phyloP scores from a whole-genome alignment of 2,888 invertebrate species.

The Campaea margaritaria region DNA sequence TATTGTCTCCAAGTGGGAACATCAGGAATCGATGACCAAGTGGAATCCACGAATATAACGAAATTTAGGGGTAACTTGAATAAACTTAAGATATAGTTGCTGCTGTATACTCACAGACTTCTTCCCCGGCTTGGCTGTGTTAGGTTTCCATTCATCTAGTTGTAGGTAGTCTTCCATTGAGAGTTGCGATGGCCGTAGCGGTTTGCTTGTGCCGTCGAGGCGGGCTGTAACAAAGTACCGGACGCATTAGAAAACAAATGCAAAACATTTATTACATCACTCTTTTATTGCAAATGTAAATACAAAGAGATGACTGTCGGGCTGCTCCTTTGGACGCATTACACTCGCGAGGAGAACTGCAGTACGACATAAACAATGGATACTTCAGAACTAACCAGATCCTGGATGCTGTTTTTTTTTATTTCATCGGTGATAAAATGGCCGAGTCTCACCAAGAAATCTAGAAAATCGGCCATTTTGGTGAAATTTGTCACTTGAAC shows the following conservation, averaged over 20 bases:
- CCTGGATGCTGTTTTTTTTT: too few species aligned
- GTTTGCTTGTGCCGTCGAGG: constrained; percentile 95
- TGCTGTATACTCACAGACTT: constrained; percentile 90
- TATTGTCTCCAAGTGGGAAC: too few species aligned
- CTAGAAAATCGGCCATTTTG: too few species aligned
- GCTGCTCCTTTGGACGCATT: background rate
- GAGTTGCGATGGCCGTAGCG: constrained; percentile 87
- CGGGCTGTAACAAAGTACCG: constrained; percentile 89
- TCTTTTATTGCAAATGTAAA: background rate
- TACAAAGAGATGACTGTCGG: background rate
- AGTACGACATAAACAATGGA: constrained; percentile 1
- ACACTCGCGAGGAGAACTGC: too few species aligned
- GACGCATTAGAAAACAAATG: constrained; percentile 35
- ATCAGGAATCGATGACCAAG: too few species aligned
- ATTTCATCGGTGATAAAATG: too few species aligned
- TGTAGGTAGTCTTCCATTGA: constrained; percentile 98
- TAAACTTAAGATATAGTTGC: background rate
- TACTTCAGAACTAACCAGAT: background rate
- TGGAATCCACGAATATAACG: too few species aligned
- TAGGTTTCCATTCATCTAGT: constrained; percentile 90
- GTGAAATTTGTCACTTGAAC: too few species aligned
- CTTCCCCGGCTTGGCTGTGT: constrained; percentile 89
- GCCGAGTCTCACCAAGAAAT: too few species aligned
- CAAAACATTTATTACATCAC: background rate
- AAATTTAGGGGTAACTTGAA: too few species aligned